Conservation (phyloP, 2,888 invertebrate species). For the Fragum sueziense region DNA sequence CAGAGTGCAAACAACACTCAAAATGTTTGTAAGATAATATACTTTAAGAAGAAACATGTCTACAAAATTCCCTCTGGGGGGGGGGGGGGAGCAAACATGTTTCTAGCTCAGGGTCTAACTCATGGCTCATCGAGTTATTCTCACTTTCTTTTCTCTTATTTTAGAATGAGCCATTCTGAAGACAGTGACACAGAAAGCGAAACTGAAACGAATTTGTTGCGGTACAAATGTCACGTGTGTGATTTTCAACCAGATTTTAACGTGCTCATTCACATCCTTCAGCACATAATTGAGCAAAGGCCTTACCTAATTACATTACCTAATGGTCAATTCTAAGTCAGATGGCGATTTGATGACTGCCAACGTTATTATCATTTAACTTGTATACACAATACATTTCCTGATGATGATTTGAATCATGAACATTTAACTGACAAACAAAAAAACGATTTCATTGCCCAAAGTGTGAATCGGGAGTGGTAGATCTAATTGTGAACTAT, state of each 20-base stretch:
- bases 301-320: conserved; percentile 21
- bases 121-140: background rate
- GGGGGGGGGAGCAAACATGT: too few species aligned
- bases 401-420: conserved; percentile 28
- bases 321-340: conserved; percentile 33
- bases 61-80: too few species aligned
- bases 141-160: background rate
- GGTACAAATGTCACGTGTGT: conserved; percentile 37
- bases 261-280: conserved; percentile 22
- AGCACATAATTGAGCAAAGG: conserved; percentile 15
- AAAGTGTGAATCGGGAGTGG: conserved; percentile 23
- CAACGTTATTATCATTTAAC: conserved; percentile 33
- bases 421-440: conserved; percentile 20
- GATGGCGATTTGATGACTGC: conserved; percentile 38
- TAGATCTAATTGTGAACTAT: too few species aligned
- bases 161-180: background rate
- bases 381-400: conserved; percentile 32
- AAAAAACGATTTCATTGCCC: conserved; percentile 38
- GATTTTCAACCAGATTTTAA: conserved; percentile 29
- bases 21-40: too few species aligned
- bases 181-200: conserved; percentile 37
- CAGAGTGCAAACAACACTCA: too few species aligned
- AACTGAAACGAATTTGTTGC: conserved; percentile 18
- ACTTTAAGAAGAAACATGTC: too few species aligned
- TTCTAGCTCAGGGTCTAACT: too few species aligned